Evolutionary conservation across 2,888 invertebrate species (phyloP), one percentile per base, ranked within the genome.

Genomic region (Pseudococcus jackbeardsleyi): DNA sequence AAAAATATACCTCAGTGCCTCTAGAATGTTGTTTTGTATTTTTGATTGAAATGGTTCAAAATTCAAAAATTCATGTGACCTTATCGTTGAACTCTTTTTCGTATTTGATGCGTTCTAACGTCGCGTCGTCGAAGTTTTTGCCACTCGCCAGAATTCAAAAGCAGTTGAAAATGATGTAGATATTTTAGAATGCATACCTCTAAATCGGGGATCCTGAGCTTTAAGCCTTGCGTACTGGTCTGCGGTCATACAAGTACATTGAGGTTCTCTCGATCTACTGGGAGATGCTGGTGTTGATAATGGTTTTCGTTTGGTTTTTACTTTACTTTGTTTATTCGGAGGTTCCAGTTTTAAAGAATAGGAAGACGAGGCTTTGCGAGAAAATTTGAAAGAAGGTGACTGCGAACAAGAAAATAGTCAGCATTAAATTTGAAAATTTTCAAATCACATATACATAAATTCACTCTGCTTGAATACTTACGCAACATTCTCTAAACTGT

Each of bases 361-460:
- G 92, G 98, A 98, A 91, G 98, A 98, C 91, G 98, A 97, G 91
- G 98, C 97, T 94, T 98, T 98, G 93, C 98, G 95, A 92, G 97
- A 97, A 94, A 98, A 98, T 94, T 98, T 98, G 95, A 97, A 98
- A 93, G 97, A 96, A 92, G 97, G 98, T 93, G 97, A 97, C 98
- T 98, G 77, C n/a, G 19, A 48, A 89, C 59, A 90, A 90, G 68
- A 48, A 54, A 86, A 7, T 42, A 59, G 33, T 64, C 11, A 19
- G 1, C 2, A 64, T 54, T n/a, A 54, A 50, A 33, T 33, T 33
- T n/a, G 1, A 4, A n/a, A 54, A n/a, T 50, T 15, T 50, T 15
- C 15, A 12, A 50, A 50, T 3, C 15, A 26, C 12, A 26, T 19
- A 82, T n/a, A n/a, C n/a, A n/a, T n/a, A n/a, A n/a, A n/a, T 59